Conservation (phyloP, 2,888 invertebrate species). For the Leptopilina drosophilae region DNA sequence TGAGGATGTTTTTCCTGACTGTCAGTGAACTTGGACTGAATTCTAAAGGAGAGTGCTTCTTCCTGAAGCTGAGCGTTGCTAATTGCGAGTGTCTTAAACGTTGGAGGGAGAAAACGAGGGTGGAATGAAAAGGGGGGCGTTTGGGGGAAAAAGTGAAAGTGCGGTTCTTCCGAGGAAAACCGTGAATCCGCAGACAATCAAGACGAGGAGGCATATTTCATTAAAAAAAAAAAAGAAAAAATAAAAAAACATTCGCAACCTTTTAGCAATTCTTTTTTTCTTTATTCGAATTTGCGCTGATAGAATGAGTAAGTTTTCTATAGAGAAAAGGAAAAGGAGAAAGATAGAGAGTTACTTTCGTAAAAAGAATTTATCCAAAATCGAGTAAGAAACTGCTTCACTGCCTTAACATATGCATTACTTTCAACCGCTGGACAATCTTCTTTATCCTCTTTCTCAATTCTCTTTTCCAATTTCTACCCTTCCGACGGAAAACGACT, state of each 20-base stretch:
- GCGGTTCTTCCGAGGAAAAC: conserved; percentile 18
- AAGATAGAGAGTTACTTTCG: conserved; percentile 60
- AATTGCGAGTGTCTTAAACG: conserved; percentile 39
- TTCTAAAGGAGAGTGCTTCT: conserved; percentile 30
- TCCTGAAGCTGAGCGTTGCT: conserved; percentile 31
- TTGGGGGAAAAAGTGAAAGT: conserved; percentile 36
- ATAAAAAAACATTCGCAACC: conserved; percentile 62
- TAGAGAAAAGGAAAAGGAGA: no score
- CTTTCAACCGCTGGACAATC: conserved; percentile 65
- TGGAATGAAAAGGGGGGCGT: conserved; percentile 37
- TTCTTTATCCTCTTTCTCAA: conserved; percentile 45
- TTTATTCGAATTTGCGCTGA: conserved; percentile 26
- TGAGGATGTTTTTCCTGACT: conserved; percentile 16
- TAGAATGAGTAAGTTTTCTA: conserved; percentile 50
- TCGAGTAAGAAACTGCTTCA: conserved; percentile 63
- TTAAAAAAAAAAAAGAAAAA: conserved; percentile 55
- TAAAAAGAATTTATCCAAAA: conserved; percentile 51
- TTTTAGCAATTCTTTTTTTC: conserved; percentile 62
- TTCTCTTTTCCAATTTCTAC: conserved; percentile 34
- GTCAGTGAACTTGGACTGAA: conserved; percentile 19
- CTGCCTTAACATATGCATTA: conserved; percentile 70
- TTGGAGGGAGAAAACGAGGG: conserved; percentile 18
- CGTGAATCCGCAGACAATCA: conserved; percentile 65
- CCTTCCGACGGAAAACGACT: conserved; percentile 41
- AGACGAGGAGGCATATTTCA: conserved; percentile 64